Percentiles rank a stretch among this genome's conserved stretches.
Evolutionary conservation across 1,140 invertebrate species (phyloP).

Genomic region (Microplitis demolitor): DNA sequence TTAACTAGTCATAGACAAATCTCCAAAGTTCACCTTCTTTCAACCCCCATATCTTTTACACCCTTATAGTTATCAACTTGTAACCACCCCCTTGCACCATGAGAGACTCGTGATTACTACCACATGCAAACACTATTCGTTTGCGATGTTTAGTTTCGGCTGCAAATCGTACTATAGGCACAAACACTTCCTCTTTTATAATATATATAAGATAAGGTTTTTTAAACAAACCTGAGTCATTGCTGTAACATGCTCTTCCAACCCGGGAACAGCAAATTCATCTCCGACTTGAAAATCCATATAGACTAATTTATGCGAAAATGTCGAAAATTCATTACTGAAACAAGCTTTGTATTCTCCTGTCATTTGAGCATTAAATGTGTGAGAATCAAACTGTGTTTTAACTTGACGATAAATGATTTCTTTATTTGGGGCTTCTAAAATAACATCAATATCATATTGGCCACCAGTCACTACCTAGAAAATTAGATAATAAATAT

Average conservation of each 20-base stretch:
- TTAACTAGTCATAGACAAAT: too few relatives aligned
- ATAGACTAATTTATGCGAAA: conserved; percentile 99
- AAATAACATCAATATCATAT: conserved; percentile 95
- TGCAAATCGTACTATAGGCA: too few relatives aligned
- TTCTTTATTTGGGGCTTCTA: conserved; percentile 88
- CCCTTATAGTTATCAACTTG: too few relatives aligned
- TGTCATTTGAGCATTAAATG: conserved; percentile 76
- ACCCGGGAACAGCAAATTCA: conserved; percentile 81
- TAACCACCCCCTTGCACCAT: too few relatives aligned
- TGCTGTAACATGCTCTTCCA: conserved; percentile 89
- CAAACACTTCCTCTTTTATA: too few relatives aligned
- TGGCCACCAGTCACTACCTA: conserved; percentile 99
- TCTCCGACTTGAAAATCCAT: conserved; percentile 98
- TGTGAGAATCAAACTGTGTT: conserved; percentile 92
- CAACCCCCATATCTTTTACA: too few relatives aligned
- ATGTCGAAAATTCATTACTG: conserved; percentile 99
- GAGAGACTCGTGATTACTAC: too few relatives aligned
- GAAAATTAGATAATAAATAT: conserved; percentile 33
- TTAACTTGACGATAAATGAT: conserved; percentile 92
- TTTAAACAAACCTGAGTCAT: conserved; percentile 81
- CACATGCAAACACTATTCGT: too few relatives aligned
- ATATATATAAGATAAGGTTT: background rate
- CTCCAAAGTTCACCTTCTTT: too few relatives aligned
- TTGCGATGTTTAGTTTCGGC: too few relatives aligned
- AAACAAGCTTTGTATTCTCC: conserved; percentile 93